A percentile compares a stretch with the other conserved stretches of the same genome.
These are phyloP conservation scores for Oxycera nigricornis DNA, from an alignment of 2,888 invertebrate genomes.

Conservation along the genomic window DNA sequence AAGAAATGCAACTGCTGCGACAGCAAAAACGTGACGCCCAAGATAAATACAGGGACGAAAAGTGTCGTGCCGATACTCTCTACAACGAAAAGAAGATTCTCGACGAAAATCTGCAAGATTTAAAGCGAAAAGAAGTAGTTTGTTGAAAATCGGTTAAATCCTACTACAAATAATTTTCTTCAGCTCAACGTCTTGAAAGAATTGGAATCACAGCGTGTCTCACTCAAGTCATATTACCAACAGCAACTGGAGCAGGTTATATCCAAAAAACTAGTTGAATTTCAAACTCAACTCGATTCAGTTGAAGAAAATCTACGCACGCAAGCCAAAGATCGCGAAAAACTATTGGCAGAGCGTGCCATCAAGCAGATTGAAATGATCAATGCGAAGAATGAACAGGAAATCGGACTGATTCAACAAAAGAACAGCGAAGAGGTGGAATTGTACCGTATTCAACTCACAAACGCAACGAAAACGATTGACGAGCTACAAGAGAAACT, in stretches of 20 bases:
- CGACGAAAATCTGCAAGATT: slow-evolving; percentile 64
- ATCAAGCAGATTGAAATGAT: slow-evolving; percentile 76
- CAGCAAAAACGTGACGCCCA: slow-evolving; percentile 65
- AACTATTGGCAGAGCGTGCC: slow-evolving; percentile 72
- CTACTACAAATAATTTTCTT: too few species aligned
- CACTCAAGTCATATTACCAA: slow-evolving; percentile 78
- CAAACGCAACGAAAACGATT: slow-evolving; percentile 74
- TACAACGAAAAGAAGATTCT: slow-evolving; percentile 67
- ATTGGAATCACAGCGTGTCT: slow-evolving; percentile 69
- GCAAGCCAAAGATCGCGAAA: slow-evolving; percentile 71
- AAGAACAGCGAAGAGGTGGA: slow-evolving; percentile 81
- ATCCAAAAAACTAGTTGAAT: slow-evolving; percentile 76
- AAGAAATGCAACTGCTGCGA: slow-evolving; percentile 56
- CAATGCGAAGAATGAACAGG: slow-evolving; percentile 75
- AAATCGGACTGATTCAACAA: slow-evolving; percentile 78
- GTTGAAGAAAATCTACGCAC: slow-evolving; percentile 71
- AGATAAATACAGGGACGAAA: slow-evolving; percentile 65
- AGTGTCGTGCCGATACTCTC: slow-evolving; percentile 61
- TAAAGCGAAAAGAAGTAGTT: slow-evolving; percentile 69
- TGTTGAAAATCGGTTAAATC: too few species aligned
- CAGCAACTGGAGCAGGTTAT: slow-evolving; percentile 82
- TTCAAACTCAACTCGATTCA: slow-evolving; percentile 75
- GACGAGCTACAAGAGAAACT: slow-evolving; percentile 69
- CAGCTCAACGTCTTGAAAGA: slow-evolving; percentile 66
- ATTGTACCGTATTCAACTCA: slow-evolving; percentile 73